These are phyloP conservation scores for Somateria mollissima DNA, from an alignment of 2,797 vertebrate species.

Conservation along the genomic window DNA sequence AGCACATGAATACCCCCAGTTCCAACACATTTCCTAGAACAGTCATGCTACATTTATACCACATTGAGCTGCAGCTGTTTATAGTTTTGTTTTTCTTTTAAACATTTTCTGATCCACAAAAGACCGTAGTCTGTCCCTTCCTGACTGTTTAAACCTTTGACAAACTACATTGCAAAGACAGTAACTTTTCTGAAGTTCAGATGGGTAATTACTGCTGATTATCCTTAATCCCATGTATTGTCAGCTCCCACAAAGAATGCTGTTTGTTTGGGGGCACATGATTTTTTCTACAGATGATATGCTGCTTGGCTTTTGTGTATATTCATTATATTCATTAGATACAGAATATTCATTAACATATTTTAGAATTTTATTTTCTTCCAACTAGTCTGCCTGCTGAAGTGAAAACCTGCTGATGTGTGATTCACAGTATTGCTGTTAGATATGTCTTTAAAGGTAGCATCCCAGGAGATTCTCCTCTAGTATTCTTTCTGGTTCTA, in stretches of 20 bases:
- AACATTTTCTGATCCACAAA: not conserved
- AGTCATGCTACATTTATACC: not conserved
- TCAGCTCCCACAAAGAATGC: not conserved
- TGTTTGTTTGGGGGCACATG: not conserved
- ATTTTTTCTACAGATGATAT: not conserved
- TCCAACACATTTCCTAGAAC: not conserved
- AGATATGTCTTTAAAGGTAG: not conserved
- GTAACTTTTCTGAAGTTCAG: not conserved
- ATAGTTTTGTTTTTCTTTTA: not conserved
- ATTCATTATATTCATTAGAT: no score
- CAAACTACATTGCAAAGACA: not conserved
- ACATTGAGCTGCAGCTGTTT: not conserved
- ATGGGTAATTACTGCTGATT: not conserved
- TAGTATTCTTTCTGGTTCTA: not conserved
- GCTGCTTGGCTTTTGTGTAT: not conserved
- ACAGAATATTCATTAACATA: not conserved
- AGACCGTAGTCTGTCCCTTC: not conserved
- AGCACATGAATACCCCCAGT: not conserved
- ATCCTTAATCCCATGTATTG: not conserved
- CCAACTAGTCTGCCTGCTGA: not conserved
- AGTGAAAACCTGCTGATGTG: not conserved
- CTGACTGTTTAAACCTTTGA: not conserved
- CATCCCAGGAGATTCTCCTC: not conserved
- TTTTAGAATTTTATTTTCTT: not conserved
- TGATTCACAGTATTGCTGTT: not conserved